Base-by-base conservation (phyloP, 2,888 invertebrate genomes). In the Aricia artaxerxes region DNA sequence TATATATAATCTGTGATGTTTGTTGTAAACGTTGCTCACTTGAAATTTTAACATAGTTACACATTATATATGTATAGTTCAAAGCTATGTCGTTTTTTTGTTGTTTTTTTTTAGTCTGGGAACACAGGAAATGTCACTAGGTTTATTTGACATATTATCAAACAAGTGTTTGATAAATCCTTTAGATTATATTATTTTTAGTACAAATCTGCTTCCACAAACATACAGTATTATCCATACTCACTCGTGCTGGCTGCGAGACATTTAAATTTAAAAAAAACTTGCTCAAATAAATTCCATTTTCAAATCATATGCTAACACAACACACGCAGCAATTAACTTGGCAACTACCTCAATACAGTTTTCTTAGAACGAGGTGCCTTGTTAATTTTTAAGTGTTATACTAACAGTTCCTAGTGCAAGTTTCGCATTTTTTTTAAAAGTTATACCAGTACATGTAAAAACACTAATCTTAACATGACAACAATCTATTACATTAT, bases 11-110 rank as follows among this genome's bases (percentile, higher is more conserved):
- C 89, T 91, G 90, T 91, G 91, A 90, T 90, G 82, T 87, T 86
- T 85, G 86, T 85, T 86, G 82, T 85, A 87, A 89, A 88, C 86
- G 89, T 92, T 92, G 91, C 92, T 93, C 92, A 93, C 85, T 91
- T 89, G 83, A 88, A 89, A 89, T 89, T 91, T 90, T 91, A 89
- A 88, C 83, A 82, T 85, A 83, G 83, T 84, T 86, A 83, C 81
- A 82, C 80, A 83, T 84, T 81, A 81, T 81, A 81, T 81, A 81
- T 79, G 35, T 69, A 81, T 57, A 78, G 53, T 72, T 57, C 69
- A 31, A 60, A 78, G 53, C 40, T 69, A 69, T 69, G 69, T 38
- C 69, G 35, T 38, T 31, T 35, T 35, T 35, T 38, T 73, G 31
- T 73, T 44, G 73, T 40, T 73, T 13, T 44, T 38, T 72, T 44